A percentile compares a stretch with the other conserved stretches of the same genome.
phyloP scores from a whole-genome alignment of 2,888 invertebrate genomes.

The Spisula solida region DNA sequence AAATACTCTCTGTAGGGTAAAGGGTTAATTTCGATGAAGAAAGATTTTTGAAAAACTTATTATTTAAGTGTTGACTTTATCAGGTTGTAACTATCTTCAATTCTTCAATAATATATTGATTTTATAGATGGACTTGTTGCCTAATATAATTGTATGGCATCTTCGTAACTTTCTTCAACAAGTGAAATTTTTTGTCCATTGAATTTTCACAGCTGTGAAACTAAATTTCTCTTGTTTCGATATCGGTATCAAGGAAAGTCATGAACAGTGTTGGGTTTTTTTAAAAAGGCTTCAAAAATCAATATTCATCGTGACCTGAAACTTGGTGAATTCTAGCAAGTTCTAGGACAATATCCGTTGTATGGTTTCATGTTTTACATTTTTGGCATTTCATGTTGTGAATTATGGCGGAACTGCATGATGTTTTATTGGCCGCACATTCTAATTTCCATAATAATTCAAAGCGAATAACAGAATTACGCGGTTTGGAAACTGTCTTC shows the following conservation, averaged over 20 bases:
- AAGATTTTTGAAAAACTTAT: no score
- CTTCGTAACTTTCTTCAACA: no score
- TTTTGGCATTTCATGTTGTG: slow-evolving; percentile 45
- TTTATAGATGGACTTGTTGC: no score
- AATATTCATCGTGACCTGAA: slow-evolving; percentile 2
- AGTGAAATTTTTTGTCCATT: no score
- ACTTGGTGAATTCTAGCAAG: slow-evolving; percentile 38
- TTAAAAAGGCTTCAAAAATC: slow-evolving; percentile 23
- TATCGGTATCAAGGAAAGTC: background rate
- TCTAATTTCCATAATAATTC: slow-evolving; percentile 62
- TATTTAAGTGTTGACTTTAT: no score
- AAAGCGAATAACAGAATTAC: slow-evolving; percentile 60
- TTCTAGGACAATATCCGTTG: slow-evolving; percentile 43
- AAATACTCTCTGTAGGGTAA: no score
- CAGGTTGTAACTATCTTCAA: no score
- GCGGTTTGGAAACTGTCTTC: slow-evolving; percentile 47
- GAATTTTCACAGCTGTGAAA: no score
- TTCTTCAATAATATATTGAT: no score
- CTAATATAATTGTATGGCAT: no score
- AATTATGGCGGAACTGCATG: slow-evolving; percentile 57
- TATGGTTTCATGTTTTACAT: slow-evolving; percentile 44
- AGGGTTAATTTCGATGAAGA: no score
- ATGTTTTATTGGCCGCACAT: slow-evolving; percentile 53
- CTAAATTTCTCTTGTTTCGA: no score
- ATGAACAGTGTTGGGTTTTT: background rate